Evolutionary conservation across 2,113 vertebrate species (phyloP).

Genomic region (Montifringilla adamsi): DNA sequence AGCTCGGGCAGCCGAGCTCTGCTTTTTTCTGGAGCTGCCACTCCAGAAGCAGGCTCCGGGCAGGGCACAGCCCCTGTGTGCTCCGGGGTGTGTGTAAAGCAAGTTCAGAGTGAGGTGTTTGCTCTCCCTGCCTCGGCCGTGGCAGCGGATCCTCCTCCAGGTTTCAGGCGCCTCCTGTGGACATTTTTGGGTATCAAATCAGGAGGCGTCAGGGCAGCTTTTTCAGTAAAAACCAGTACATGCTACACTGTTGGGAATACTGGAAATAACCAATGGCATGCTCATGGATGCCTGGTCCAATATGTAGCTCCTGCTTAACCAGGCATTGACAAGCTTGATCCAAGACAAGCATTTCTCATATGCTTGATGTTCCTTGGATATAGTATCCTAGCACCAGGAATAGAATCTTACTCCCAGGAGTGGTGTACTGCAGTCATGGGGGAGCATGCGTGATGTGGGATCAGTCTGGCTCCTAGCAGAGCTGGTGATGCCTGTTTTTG

Average conservation of each 20-base stretch:
- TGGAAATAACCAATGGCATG: neutral
- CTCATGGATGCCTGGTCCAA: neutral
- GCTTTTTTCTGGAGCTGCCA: neutral
- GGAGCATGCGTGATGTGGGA: neutral
- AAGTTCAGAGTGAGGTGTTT: neutral
- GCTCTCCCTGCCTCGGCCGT: neutral
- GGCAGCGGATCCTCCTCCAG: neutral
- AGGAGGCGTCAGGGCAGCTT: neutral
- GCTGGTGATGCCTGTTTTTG: neutral
- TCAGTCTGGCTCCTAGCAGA: neutral
- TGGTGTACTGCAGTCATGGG: neutral
- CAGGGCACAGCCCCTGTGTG: neutral
- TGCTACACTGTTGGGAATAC: neutral
- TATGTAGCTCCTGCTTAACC: neutral
- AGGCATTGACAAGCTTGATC: neutral
- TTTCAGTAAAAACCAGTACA: neutral
- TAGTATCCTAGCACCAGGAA: neutral
- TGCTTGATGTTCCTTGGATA: neutral
- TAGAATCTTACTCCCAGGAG: neutral
- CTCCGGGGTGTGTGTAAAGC: neutral
- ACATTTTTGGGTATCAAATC: neutral
- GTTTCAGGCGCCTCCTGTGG: slow-evolving; percentile 18
- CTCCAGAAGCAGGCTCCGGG: neutral
- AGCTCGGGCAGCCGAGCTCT: neutral
- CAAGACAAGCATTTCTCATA: neutral